Evolutionary conservation across 2,113 vertebrate species (phyloP).

Genomic region (Lutjanus erythropterus): DNA sequence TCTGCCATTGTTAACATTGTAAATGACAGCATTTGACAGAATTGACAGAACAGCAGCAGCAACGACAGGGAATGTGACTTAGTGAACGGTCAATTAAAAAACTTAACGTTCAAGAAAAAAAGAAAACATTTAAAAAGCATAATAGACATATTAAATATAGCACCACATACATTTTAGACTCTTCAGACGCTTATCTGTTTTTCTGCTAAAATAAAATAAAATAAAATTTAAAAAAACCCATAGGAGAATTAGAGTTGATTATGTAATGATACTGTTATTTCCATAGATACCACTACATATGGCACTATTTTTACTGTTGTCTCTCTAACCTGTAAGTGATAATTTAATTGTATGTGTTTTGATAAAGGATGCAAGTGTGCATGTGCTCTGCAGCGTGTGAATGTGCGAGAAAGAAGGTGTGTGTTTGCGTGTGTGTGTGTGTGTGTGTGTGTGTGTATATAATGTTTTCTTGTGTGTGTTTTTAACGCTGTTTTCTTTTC

Average conservation of each 20-base stretch:
- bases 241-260: neutral
- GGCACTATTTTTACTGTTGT: constrained; percentile 1
- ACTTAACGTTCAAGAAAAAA: too few relatives aligned
- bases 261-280: neutral
- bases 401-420: neutral
- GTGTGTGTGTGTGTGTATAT: constrained; percentile 2
- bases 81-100: too few relatives aligned
- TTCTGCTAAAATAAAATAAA: neutral
- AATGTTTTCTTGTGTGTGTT: constrained; percentile 68
- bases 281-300: neutral
- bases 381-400: constrained; percentile 7
- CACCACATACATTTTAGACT: too few relatives aligned
- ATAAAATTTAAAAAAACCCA: too few relatives aligned
- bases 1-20: neutral
- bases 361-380: neutral
- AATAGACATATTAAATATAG: neutral
- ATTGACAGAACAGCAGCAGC: too few relatives aligned
- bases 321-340: constrained; percentile 15
- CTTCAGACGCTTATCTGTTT: too few relatives aligned
- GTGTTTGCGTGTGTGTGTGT: neutral
- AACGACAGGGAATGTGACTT: too few relatives aligned
- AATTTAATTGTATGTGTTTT: neutral
- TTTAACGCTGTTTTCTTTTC: constrained; percentile 79
- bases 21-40: neutral
- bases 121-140: too few relatives aligned